phyloP scores from a whole-genome alignment of 2,113 vertebrate genomes.

The Peromyscus leucopus region DNA sequence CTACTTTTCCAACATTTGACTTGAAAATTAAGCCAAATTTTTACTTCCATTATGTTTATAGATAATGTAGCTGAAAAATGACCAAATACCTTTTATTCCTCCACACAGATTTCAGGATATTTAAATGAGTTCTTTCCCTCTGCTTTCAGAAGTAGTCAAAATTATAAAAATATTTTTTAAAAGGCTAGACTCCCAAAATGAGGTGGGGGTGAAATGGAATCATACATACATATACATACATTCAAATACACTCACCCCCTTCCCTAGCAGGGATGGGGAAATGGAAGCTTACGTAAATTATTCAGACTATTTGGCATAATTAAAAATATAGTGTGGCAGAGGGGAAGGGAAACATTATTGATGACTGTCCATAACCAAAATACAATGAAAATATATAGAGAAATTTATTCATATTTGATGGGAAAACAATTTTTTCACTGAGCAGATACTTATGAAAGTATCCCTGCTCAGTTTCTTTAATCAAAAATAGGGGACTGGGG shows the following conservation, averaged over 20 bases:
- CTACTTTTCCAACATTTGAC: slow-evolving; percentile 54
- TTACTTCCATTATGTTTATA: slow-evolving; percentile 74
- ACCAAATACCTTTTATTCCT: slow-evolving; percentile 73
- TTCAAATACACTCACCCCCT: slow-evolving; percentile 50
- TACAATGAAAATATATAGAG: slow-evolving; percentile 77
- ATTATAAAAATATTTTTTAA: slow-evolving; percentile 46
- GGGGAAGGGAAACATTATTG: slow-evolving; percentile 69
- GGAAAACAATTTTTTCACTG: slow-evolving; percentile 75
- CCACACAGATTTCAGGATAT: slow-evolving; percentile 64
- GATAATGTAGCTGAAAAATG: slow-evolving; percentile 67
- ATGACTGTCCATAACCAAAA: slow-evolving; percentile 78
- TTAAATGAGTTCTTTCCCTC: slow-evolving; percentile 55
- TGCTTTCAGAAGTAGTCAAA: slow-evolving; percentile 72
- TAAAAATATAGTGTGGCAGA: slow-evolving; percentile 70
- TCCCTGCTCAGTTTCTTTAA: slow-evolving; percentile 73
- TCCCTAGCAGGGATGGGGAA: slow-evolving; percentile 60
- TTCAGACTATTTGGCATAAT: slow-evolving; percentile 80
- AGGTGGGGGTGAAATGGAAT: slow-evolving; percentile 63
- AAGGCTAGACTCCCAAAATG: slow-evolving; percentile 64
- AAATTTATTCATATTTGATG: slow-evolving; percentile 81
- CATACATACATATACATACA: slow-evolving; percentile 65
- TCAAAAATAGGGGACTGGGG: slow-evolving; percentile 60
- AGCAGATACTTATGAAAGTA: slow-evolving; percentile 73
- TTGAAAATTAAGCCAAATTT: slow-evolving; percentile 67
- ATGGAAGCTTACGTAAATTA: slow-evolving; percentile 72